Evolutionary conservation across 2,888 invertebrate species (phyloP).

Genomic region (Chrysodeixis includens): DNA sequence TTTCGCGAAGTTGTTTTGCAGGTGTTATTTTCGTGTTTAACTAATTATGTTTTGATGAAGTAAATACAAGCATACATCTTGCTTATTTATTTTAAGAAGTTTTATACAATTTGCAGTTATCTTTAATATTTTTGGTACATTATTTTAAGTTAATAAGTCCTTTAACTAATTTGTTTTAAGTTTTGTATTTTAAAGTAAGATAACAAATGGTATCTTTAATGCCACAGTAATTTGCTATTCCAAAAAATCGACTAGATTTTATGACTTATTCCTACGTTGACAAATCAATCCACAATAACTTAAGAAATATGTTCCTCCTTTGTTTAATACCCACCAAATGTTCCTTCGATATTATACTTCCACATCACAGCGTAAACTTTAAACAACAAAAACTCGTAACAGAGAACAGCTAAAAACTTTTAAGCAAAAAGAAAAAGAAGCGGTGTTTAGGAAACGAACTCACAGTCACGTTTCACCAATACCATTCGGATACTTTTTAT

Average conservation of each 20-base stretch:
- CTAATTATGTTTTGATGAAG: background rate
- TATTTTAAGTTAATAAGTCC: no score
- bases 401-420: slow-evolving; percentile 25
- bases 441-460: slow-evolving; percentile 19
- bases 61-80: background rate
- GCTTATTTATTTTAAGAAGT: background rate
- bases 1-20: background rate
- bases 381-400: background rate
- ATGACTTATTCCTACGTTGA: no score
- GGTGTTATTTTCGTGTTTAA: background rate
- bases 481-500: slow-evolving; percentile 45
- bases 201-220: no score
- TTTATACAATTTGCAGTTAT: background rate
- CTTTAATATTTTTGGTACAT: no score
- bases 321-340: background rate
- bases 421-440: slow-evolving; percentile 32
- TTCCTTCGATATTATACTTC: slow-evolving; percentile 2
- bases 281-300: no score
- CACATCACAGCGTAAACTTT: slow-evolving; percentile 18
- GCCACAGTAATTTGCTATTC: no score
- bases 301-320: no score
- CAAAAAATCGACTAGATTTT: no score
- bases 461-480: slow-evolving; percentile 43
- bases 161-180: no score
- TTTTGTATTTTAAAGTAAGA: no score